Evolutionary conservation across 2,113 vertebrate genomes (phyloP).

Genomic region (Pristiophorus japonicus): DNA sequence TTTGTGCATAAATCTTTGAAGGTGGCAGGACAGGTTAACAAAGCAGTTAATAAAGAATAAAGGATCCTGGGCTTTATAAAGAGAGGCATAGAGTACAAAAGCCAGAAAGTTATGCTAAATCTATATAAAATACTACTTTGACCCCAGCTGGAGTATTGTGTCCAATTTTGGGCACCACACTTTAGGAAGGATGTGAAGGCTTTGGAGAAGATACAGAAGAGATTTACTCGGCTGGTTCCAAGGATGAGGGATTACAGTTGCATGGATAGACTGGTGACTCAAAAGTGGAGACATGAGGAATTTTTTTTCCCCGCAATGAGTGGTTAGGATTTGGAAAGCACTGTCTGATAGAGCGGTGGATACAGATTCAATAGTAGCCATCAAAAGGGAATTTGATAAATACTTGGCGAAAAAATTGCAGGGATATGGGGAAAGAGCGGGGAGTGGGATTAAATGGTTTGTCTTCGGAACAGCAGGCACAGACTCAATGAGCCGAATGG

Average conservation of each 20-base stretch:
- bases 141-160: not conserved
- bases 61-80: not conserved
- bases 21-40: no score
- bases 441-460: not conserved
- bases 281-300: no score
- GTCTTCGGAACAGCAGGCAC: not conserved
- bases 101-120: not conserved
- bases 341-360: no score
- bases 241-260: not conserved
- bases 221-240: not conserved
- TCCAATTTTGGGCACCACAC: not conserved
- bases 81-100: not conserved
- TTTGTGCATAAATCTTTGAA: no score
- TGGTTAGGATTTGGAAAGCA: no score
- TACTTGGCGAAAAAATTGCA: no score
- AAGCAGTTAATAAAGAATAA: not conserved
- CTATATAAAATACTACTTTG: not conserved
- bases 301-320: no score
- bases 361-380: no score
- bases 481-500: not conserved
- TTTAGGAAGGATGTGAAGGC: not conserved
- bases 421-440: not conserved
- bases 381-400: no score
- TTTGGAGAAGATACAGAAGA: not conserved
- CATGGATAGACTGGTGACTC: no score